A percentile compares a stretch with the other conserved stretches of the same genome.
Evolutionary conservation across 2,797 vertebrate species (phyloP).

Genomic region (Falco peregrinus): DNA sequence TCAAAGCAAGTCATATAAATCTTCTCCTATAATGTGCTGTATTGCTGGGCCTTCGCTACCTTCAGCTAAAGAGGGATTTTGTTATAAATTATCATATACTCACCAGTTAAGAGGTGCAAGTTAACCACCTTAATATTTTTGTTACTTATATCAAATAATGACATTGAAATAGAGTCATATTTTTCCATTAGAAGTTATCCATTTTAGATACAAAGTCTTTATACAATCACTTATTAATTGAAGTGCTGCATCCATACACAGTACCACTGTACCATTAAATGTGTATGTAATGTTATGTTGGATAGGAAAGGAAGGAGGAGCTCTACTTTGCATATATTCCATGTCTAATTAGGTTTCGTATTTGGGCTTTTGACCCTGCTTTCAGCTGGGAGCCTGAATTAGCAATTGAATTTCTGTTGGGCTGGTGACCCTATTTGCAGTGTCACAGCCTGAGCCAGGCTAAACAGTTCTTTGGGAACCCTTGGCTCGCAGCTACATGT

Average conservation of each 20-base stretch:
- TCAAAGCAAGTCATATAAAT: background rate
- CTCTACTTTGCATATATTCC: conserved; percentile 17
- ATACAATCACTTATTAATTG: background rate
- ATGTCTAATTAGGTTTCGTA: conserved; percentile 52
- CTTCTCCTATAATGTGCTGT: background rate
- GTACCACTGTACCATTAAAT: background rate
- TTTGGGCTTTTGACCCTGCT: conserved; percentile 55
- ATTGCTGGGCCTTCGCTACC: background rate
- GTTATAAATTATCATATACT: background rate
- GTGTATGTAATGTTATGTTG: background rate
- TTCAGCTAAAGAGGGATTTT: background rate
- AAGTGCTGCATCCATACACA: background rate
- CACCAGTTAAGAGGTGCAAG: background rate
- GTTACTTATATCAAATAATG: background rate
- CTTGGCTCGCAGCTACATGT: background rate
- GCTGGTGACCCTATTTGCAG: conserved; percentile 43
- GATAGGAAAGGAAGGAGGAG: conserved; percentile 34
- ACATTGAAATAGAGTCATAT: background rate
- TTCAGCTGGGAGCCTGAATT: conserved; percentile 54
- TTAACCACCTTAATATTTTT: background rate
- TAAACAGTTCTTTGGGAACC: conserved; percentile 16
- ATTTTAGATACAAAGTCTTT: background rate
- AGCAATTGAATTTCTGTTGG: conserved; percentile 53
- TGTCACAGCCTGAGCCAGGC: conserved; percentile 25
- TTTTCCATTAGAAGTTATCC: background rate